Conservation (phyloP, 1,140 invertebrate genomes). For the Drosophila tani region DNA sequence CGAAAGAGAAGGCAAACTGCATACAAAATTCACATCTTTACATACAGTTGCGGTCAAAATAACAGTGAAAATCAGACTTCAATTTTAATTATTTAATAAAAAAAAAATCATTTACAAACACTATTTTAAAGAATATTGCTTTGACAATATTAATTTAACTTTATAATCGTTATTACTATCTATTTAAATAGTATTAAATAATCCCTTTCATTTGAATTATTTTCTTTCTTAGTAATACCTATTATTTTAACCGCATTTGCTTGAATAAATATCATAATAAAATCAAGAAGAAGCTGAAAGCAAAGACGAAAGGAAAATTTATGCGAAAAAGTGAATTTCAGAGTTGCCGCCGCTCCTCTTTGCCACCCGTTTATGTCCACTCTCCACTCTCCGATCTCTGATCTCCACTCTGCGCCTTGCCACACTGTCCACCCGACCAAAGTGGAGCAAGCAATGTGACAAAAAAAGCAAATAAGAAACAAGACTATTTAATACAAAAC, state of each 20-base stretch:
- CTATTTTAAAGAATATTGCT: no score
- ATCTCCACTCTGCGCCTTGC: background rate
- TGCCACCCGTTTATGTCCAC: background rate
- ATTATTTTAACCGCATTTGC: background rate
- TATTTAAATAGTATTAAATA: no score
- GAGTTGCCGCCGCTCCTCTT: slow-evolving; percentile 20
- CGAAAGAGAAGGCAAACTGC: slow-evolving; percentile 6
- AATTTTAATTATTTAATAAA: background rate
- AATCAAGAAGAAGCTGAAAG: slow-evolving; percentile 46
- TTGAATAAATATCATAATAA: slow-evolving; percentile 69
- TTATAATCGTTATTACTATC: no score
- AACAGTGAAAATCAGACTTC: background rate
- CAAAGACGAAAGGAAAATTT: slow-evolving; percentile 62
- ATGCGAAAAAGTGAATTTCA: slow-evolving; percentile 66
- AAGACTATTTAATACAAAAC: background rate
- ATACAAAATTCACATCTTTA: slow-evolving; percentile 7
- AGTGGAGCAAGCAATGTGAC: background rate
- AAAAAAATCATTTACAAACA: background rate
- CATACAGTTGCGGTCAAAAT: background rate
- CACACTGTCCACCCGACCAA: slow-evolving; percentile 8
- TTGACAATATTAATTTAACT: no score
- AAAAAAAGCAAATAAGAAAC: background rate
- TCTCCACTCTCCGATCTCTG: slow-evolving; percentile 6
- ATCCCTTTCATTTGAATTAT: background rate
- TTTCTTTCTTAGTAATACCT: background rate